phyloP scores from a whole-genome alignment of 1,140 invertebrate species.

The Drosophila sp. region DNA sequence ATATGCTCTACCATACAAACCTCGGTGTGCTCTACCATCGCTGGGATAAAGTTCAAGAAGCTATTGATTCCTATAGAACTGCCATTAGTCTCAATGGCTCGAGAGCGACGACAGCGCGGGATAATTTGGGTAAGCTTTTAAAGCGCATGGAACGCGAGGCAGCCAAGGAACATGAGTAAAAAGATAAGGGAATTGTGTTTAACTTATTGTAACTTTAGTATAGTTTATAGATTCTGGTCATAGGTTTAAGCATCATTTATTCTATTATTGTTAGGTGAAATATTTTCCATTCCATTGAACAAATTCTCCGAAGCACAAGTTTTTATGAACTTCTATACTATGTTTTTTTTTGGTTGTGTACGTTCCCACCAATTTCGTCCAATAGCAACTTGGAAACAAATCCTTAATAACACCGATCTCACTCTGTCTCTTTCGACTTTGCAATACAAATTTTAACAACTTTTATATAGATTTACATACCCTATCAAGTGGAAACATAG shows the following conservation, averaged over 20 bases:
- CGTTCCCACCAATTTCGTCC: not conserved
- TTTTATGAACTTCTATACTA: too few relatives aligned
- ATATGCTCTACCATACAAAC: slow-evolving; percentile 92
- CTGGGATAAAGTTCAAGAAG: slow-evolving; percentile 92
- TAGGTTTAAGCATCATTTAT: slow-evolving; percentile 2
- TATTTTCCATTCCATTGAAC: not conserved
- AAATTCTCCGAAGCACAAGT: not conserved
- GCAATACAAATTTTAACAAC: too few relatives aligned
- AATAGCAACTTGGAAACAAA: not conserved
- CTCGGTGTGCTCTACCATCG: slow-evolving; percentile 96
- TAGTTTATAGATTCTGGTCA: slow-evolving; percentile 14
- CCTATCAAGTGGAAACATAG: not conserved
- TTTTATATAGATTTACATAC: too few relatives aligned
- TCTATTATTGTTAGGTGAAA: slow-evolving; percentile 3
- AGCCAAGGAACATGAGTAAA: slow-evolving; percentile 18
- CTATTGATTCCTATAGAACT: slow-evolving; percentile 90
- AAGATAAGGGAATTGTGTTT: too few relatives aligned
- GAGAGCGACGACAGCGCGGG: slow-evolving; percentile 63
- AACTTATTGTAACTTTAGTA: not conserved
- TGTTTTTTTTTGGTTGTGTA: not conserved
- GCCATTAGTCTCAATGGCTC: slow-evolving; percentile 85
- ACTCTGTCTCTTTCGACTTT: not conserved
- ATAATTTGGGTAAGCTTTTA: slow-evolving; percentile 70
- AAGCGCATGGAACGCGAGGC: slow-evolving; percentile 63
- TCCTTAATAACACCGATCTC: slow-evolving; percentile 11